phyloP scores from a whole-genome alignment of 2,888 invertebrate genomes.

The Molorchus minor region DNA sequence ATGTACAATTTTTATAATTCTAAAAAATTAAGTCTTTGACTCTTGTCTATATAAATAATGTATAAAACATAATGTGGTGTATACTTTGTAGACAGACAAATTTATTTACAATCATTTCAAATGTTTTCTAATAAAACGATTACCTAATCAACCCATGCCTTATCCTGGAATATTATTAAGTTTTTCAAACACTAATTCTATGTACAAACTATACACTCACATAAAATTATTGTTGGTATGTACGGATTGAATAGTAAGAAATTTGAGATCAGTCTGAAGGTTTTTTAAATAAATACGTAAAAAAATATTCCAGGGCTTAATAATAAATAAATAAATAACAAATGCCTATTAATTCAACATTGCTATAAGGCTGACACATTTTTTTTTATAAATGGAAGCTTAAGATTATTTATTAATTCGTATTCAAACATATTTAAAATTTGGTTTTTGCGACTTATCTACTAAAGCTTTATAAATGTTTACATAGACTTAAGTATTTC shows the following conservation, averaged over 20 bases:
- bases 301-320: constrained; percentile 34
- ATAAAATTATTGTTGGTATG: constrained; percentile 14
- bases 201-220: constrained; percentile 22
- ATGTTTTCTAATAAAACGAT: no score
- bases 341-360: constrained; percentile 39
- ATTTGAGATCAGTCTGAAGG: constrained; percentile 44
- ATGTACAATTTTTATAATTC: constrained; percentile 50
- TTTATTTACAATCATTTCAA: no score
- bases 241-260: constrained; percentile 26
- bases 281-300: constrained; percentile 28
- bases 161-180: no score
- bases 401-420: constrained; percentile 44
- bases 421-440: constrained; percentile 35
- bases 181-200: no score
- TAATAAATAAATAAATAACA: constrained; percentile 39
- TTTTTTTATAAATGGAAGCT: constrained; percentile 49
- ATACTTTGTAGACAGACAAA: constrained; percentile 13
- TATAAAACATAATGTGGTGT: constrained; percentile 5
- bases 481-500: constrained; percentile 64
- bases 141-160: no score
- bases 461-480: constrained; percentile 39
- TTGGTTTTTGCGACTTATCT: constrained; percentile 43
- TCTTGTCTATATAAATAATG: constrained; percentile 26
- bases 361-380: constrained; percentile 43
- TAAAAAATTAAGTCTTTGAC: constrained; percentile 41